Percentiles rank a stretch among this genome's conserved stretches.
Conservation (phyloP, 2,888 invertebrate species). For the Lissocephala sabroskyi region DNA sequence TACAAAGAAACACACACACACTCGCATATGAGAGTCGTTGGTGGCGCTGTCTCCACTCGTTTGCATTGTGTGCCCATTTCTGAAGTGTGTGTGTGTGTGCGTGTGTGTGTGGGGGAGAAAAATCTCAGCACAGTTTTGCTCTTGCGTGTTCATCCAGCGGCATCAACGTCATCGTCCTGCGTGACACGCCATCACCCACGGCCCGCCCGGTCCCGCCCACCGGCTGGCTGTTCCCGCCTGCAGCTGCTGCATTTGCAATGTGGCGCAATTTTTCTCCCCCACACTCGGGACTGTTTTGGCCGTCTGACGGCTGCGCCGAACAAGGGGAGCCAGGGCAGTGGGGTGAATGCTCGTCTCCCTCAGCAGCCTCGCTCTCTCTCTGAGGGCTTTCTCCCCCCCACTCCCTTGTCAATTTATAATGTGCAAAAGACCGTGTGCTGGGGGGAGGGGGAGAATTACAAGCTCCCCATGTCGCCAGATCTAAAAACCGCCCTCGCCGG, state of each 20-base stretch:
- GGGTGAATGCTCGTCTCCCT: too few relatives aligned
- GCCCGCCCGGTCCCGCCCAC: too few relatives aligned
- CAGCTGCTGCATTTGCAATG: not conserved
- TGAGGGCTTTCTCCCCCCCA: too few relatives aligned
- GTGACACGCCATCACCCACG: not conserved
- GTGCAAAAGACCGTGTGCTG: conserved; percentile 37
- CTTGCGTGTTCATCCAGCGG: not conserved
- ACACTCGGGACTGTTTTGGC: too few relatives aligned
- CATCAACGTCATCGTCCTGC: conserved; percentile 5
- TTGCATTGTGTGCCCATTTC: conserved; percentile 1
- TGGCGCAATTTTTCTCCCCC: conserved; percentile 6
- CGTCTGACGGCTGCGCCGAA: too few relatives aligned
- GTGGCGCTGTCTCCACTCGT: not conserved
- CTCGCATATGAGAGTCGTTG: conserved; percentile 1
- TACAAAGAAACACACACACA: conserved; percentile 43
- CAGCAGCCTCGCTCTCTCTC: conserved; percentile 5
- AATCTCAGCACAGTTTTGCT: conserved; percentile 48
- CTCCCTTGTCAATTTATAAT: conserved; percentile 16
- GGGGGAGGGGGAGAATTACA: too few relatives aligned
- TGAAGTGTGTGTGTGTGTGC: not conserved
- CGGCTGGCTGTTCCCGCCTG: too few relatives aligned
- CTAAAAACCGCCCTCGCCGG: too few relatives aligned
- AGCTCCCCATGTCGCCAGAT: conserved; percentile 22
- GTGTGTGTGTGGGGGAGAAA: conserved; percentile 6
- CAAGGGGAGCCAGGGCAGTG: too few relatives aligned